These are phyloP conservation scores for Heterotis niloticus DNA, from an alignment of 2,113 vertebrate species.

Conservation along the genomic window DNA sequence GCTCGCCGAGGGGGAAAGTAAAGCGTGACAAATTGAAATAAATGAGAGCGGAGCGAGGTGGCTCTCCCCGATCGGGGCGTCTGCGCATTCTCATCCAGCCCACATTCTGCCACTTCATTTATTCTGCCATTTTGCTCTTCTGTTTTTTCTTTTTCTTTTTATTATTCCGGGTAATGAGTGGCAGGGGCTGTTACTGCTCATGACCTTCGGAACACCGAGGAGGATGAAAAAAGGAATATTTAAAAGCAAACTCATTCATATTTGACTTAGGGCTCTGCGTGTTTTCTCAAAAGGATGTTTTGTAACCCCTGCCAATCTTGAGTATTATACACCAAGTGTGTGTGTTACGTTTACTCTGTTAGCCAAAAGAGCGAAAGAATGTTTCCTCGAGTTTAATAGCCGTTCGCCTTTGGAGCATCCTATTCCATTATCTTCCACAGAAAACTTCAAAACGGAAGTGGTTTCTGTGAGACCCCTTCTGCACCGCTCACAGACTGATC, in stretches of 20 bases:
- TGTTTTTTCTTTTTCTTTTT: background rate
- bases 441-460: too few relatives aligned
- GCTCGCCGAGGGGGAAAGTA: constrained; percentile 62
- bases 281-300: background rate
- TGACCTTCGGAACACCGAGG: constrained; percentile 53
- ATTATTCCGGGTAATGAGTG: constrained; percentile 28
- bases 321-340: too few relatives aligned
- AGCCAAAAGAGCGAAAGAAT: too few relatives aligned
- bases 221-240: constrained; percentile 43
- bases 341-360: too few relatives aligned
- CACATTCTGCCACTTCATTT: constrained; percentile 28
- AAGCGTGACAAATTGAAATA: constrained; percentile 76
- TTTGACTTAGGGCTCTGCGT: constrained; percentile 5
- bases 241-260: constrained; percentile 26
- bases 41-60: constrained; percentile 59
- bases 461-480: too few relatives aligned
- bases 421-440: too few relatives aligned
- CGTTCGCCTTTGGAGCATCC: too few relatives aligned
- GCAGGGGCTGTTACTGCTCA: constrained; percentile 33
- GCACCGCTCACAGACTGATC: background rate
- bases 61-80: constrained; percentile 40
- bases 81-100: constrained; percentile 28
- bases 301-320: background rate
- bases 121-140: constrained; percentile 8
- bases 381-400: too few relatives aligned